phyloP scores from a whole-genome alignment of 2,888 invertebrate species.

The Odontothrips loti region DNA sequence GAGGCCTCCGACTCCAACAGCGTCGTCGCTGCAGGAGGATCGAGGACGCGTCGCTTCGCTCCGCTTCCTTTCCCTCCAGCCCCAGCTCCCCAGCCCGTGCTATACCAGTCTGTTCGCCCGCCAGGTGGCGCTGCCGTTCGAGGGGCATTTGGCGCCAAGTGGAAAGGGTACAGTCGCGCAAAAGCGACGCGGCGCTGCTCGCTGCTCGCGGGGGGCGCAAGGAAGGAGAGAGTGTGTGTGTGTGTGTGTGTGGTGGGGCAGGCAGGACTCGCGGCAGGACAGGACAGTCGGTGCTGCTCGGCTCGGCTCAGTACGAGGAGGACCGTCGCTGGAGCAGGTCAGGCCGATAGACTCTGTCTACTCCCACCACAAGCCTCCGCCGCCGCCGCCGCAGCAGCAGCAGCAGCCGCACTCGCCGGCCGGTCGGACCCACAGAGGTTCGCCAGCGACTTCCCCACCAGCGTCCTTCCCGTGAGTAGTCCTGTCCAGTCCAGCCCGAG shows the following conservation, averaged over 20 bases:
- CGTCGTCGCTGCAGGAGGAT: too few relatives aligned
- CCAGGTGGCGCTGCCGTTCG: too few relatives aligned
- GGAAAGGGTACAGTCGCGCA: too few relatives aligned
- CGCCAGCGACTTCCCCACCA: slow-evolving; percentile 3
- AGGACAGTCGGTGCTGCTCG: neutral
- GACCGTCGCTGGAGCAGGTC: neutral
- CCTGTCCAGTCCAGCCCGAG: neutral
- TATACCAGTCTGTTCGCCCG: too few relatives aligned
- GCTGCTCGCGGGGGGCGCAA: too few relatives aligned
- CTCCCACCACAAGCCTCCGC: neutral
- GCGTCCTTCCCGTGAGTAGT: neutral
- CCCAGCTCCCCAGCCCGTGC: neutral
- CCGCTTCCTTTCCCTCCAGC: neutral
- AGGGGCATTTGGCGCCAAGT: too few relatives aligned
- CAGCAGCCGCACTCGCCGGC: neutral
- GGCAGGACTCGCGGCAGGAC: neutral
- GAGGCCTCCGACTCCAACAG: too few relatives aligned
- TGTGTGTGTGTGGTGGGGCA: too few relatives aligned
- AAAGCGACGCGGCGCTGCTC: too few relatives aligned
- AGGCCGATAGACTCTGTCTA: neutral
- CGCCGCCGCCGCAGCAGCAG: neutral
- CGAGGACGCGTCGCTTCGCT: neutral
- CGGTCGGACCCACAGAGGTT: neutral
- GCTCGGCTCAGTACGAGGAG: neutral
- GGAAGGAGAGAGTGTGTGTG: too few relatives aligned